Percentiles rank a stretch among this genome's conserved stretches.
Evolutionary conservation across 2,797 vertebrate species (phyloP).

Genomic region (Aldrovandia affinis): DNA sequence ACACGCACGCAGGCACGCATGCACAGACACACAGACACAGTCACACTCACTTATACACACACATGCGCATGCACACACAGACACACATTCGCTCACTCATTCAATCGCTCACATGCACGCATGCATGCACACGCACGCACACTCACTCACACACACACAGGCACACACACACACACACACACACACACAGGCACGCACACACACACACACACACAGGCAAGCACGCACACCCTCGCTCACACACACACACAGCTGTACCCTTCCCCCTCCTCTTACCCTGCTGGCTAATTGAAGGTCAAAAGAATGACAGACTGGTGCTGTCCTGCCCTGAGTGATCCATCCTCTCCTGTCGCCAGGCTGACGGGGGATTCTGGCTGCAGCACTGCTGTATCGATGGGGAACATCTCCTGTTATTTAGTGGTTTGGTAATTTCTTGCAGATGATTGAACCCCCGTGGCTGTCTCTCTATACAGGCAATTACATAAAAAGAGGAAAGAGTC

Average conservation of each 20-base stretch:
- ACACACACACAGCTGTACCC: not conserved
- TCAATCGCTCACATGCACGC: too few relatives aligned
- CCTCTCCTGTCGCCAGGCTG: not conserved
- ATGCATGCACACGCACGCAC: not conserved
- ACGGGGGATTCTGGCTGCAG: too few relatives aligned
- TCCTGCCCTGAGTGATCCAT: not conserved
- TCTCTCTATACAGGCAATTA: not conserved
- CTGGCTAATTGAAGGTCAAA: constrained; percentile 26
- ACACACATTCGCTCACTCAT: too few relatives aligned
- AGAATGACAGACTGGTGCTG: not conserved
- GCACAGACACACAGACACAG: too few relatives aligned
- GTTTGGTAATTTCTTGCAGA: not conserved
- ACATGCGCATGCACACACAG: not conserved
- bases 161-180: not conserved
- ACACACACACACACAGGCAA: too few relatives aligned
- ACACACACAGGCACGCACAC: too few relatives aligned
- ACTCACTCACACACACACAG: not conserved
- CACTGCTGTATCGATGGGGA: too few relatives aligned
- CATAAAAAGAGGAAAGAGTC: not conserved
- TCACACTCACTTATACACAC: too few relatives aligned
- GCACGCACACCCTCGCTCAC: too few relatives aligned
- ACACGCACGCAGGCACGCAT: too few relatives aligned
- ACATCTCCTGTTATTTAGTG: not conserved
- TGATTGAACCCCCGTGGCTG: not conserved
- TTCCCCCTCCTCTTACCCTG: constrained; percentile 23